phyloP scores from a whole-genome alignment of 2,797 vertebrate genomes.

The Pseudotriccus pelzelni region DNA sequence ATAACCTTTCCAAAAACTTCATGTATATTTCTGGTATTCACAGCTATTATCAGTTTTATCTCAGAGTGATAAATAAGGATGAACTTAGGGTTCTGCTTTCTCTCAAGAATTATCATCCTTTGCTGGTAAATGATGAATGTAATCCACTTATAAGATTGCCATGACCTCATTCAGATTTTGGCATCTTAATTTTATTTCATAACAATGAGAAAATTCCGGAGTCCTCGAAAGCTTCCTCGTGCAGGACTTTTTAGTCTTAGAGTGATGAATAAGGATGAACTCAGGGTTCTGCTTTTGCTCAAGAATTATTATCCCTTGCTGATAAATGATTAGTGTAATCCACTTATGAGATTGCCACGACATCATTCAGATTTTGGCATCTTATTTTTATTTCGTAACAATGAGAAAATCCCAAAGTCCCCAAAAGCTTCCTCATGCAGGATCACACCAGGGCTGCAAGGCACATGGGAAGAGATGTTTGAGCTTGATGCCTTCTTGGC shows the following conservation, averaged over 20 bases:
- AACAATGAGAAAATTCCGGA: neutral
- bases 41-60: neutral
- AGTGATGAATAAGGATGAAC: neutral
- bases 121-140: conserved; percentile 13
- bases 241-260: neutral
- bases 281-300: neutral
- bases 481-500: neutral
- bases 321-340: conserved; percentile 27
- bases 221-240: neutral
- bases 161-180: neutral
- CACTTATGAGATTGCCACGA: neutral
- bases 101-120: neutral
- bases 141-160: neutral
- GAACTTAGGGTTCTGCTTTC: neutral
- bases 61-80: neutral
- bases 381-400: conserved; percentile 15
- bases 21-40: neutral
- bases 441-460: neutral
- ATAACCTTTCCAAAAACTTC: neutral
- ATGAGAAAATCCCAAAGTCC: neutral
- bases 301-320: neutral
- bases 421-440: neutral
- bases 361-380: conserved; percentile 5
- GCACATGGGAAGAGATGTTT: fast-evolving
- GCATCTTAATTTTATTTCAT: conserved; percentile 1